Conservation (phyloP, 1,140 invertebrate genomes). For the Diabrotica virgifera region DNA sequence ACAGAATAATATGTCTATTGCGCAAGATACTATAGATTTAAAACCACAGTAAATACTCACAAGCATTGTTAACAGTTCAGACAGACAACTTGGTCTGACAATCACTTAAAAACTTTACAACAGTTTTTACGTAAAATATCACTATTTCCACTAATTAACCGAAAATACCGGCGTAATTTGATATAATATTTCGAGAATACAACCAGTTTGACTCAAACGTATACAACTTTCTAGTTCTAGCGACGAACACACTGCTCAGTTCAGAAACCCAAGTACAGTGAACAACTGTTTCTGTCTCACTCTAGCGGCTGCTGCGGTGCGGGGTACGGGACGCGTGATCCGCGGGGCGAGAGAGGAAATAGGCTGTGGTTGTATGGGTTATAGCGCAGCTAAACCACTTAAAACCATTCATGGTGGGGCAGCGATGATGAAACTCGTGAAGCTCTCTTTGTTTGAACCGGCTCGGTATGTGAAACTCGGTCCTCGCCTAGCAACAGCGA, state of each 20-base stretch:
- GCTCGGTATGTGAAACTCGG: constrained; percentile 23
- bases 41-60: constrained; percentile 30
- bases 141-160: constrained; percentile 18
- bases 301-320: constrained; percentile 5
- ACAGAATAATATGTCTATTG: constrained; percentile 13
- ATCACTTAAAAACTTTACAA: constrained; percentile 14
- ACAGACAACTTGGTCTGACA: constrained; percentile 18
- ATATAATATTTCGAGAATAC: constrained; percentile 3
- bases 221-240: constrained; percentile 21
- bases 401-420: constrained; percentile 26
- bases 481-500: constrained; percentile 27
- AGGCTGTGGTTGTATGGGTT: constrained; percentile 25
- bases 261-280: constrained; percentile 19
- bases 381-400: constrained; percentile 35
- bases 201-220: constrained; percentile 1
- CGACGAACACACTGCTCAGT: constrained; percentile 9
- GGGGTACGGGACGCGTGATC: constrained; percentile 8
- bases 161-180: constrained; percentile 6
- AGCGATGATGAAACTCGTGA: constrained; percentile 28
- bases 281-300: constrained; percentile 15
- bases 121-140: constrained; percentile 12
- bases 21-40: constrained; percentile 25
- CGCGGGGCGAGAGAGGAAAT: constrained; percentile 16
- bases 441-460: constrained; percentile 34
- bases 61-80: constrained; percentile 27